A percentile compares a stretch with the other conserved stretches of the same genome.
Evolutionary conservation across 2,797 vertebrate species (phyloP).

Genomic region (Okamejei kenojei): DNA sequence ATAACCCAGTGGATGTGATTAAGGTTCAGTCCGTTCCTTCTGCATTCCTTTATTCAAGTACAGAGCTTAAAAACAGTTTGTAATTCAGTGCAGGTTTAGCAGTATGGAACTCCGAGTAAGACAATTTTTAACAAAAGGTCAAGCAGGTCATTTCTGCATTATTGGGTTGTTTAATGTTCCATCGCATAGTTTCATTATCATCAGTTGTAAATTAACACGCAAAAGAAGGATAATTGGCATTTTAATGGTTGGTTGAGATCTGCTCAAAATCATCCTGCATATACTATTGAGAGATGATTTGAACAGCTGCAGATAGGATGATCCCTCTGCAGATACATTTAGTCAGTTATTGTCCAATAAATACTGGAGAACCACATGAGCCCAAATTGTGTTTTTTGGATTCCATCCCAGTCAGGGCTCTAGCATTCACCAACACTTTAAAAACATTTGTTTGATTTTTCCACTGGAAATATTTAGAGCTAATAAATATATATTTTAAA

Average conservation of each 20-base stretch:
- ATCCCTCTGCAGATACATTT: constrained; percentile 24
- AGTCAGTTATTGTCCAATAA: constrained; percentile 19
- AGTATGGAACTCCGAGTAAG: not conserved
- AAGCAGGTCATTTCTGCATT: constrained; percentile 25
- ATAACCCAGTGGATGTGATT: not conserved
- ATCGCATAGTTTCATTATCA: constrained; percentile 17
- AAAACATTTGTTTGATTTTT: not conserved
- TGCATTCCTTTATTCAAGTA: not conserved
- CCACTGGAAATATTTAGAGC: not conserved
- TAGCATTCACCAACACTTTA: not conserved
- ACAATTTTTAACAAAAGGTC: not conserved
- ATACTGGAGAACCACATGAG: not conserved
- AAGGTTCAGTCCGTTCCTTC: not conserved
- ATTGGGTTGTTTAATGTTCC: constrained; percentile 32
- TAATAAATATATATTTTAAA: constrained; percentile 19
- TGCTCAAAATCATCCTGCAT: constrained; percentile 26
- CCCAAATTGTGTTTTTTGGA: constrained; percentile 8
- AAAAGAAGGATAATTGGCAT: constrained; percentile 34
- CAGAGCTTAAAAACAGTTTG: not conserved
- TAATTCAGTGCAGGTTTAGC: not conserved
- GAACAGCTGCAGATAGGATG: constrained; percentile 34
- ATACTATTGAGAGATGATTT: not conserved
- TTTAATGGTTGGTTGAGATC: constrained; percentile 24
- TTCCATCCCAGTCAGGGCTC: not conserved
- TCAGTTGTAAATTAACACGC: constrained; percentile 32